Conservation (phyloP, 2,888 invertebrate genomes). For the Eutolmus rufibarbis region DNA sequence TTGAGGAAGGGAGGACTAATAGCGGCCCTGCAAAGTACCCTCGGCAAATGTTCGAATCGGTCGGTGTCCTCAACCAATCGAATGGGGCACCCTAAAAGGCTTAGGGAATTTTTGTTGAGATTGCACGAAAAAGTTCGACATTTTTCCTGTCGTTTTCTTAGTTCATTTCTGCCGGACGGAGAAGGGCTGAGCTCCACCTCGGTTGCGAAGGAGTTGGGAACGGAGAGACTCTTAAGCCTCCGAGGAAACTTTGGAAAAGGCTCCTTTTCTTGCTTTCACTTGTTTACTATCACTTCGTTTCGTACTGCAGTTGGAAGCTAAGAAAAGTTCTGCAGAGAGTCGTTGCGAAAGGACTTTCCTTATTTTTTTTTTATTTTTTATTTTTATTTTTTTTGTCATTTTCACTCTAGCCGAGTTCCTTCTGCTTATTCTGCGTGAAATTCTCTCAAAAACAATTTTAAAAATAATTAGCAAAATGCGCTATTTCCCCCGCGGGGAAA, state of each 20-base stretch:
- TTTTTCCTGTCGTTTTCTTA: constrained; percentile 10
- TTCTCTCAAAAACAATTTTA: background rate
- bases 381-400: background rate
- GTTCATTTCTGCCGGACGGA: constrained; percentile 6
- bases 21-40: background rate
- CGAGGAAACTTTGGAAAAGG: background rate
- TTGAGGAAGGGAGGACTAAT: background rate
- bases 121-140: constrained; percentile 22
- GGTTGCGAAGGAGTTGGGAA: background rate
- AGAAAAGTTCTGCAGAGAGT: background rate
- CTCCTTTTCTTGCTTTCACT: background rate
- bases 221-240: background rate
- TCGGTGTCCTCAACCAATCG: background rate
- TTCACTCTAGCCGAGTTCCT: background rate
- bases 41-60: background rate
- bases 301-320: constrained; percentile 10
- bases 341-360: background rate
- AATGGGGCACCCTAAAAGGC: background rate
- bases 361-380: background rate
- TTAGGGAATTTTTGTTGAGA: constrained; percentile 17
- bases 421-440: background rate
- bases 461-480: background rate
- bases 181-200: background rate
- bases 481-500: background rate
- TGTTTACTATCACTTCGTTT: constrained; percentile 1